Conservation (phyloP, 2,888 invertebrate species). For the Argyresthia albistria region DNA sequence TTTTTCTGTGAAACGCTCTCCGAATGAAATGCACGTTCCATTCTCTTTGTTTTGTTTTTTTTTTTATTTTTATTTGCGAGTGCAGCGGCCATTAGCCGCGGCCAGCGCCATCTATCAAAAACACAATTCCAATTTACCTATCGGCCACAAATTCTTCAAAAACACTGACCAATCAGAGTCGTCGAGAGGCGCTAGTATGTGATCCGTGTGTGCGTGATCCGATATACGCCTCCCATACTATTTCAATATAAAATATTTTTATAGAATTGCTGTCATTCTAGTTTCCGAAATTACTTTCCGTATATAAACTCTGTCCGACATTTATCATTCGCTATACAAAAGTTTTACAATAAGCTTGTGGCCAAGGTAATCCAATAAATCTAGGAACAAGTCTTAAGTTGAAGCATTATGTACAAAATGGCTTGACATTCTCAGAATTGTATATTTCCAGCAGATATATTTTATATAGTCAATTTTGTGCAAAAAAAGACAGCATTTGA, state of each 20-base stretch:
- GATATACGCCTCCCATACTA: neutral
- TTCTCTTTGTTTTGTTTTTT: slow-evolving; percentile 14
- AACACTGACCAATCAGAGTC: slow-evolving; percentile 38
- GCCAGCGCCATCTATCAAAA: slow-evolving; percentile 49
- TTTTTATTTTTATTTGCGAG: slow-evolving; percentile 23
- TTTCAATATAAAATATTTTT: neutral
- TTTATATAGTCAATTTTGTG: too few species aligned
- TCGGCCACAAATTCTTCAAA: slow-evolving; percentile 64
- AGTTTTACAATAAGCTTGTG: too few species aligned
- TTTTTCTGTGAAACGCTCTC: neutral
- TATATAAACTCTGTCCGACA: too few species aligned
- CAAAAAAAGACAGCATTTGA: too few species aligned
- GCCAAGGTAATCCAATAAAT: too few species aligned
- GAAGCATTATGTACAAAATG: too few species aligned
- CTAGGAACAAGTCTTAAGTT: too few species aligned
- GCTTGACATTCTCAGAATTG: too few species aligned
- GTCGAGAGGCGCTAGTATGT: slow-evolving; percentile 3
- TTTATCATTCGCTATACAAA: too few species aligned
- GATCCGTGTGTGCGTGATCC: neutral
- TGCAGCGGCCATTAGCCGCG: slow-evolving; percentile 35
- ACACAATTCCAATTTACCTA: slow-evolving; percentile 64
- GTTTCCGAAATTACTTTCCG: too few species aligned
- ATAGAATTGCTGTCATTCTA: too few species aligned
- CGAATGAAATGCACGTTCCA: slow-evolving; percentile 35
- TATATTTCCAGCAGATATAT: too few species aligned